Evolutionary conservation across 2,113 vertebrate species (phyloP).

Genomic region (Marmota flaviventris): DNA sequence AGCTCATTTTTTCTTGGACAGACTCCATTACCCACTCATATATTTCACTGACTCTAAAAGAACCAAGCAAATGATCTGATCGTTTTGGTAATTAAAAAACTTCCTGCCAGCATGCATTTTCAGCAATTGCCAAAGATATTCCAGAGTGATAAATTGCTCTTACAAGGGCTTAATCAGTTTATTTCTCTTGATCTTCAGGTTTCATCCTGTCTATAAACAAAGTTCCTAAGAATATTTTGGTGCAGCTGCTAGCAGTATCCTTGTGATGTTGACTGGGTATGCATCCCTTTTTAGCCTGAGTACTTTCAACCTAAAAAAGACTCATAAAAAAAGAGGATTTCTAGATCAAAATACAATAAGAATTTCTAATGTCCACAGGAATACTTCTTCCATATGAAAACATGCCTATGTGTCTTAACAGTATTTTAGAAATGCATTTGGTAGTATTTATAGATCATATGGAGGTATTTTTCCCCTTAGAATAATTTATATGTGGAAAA

Average conservation of each 20-base stretch:
- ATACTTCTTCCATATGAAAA: not conserved
- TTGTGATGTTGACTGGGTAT: not conserved
- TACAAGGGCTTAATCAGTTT: constrained; percentile 37
- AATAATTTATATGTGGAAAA: not conserved
- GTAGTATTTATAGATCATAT: not conserved
- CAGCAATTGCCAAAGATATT: constrained; percentile 63
- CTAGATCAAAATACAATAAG: constrained; percentile 9
- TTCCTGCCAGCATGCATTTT: constrained; percentile 67
- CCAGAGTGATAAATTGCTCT: constrained; percentile 43
- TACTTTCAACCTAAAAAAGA: not conserved
- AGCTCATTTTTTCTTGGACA: constrained; percentile 70
- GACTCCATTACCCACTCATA: constrained; percentile 59
- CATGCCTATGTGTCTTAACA: not conserved
- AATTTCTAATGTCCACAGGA: not conserved
- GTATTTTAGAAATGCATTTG: constrained; percentile 8
- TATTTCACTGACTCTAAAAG: constrained; percentile 69
- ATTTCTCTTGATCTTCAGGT: constrained; percentile 60
- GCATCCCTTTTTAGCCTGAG: not conserved
- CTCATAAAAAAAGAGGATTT: not conserved
- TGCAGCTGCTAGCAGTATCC: constrained; percentile 31
- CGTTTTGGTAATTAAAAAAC: constrained; percentile 74
- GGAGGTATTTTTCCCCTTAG: not conserved
- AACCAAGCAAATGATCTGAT: constrained; percentile 73
- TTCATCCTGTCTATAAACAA: constrained; percentile 67
- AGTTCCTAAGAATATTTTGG: constrained; percentile 51